Evolutionary conservation across 2,888 invertebrate species (phyloP), one percentile per base, ranked within the genome.

Genomic region (Microctonus hyperodae): DNA sequence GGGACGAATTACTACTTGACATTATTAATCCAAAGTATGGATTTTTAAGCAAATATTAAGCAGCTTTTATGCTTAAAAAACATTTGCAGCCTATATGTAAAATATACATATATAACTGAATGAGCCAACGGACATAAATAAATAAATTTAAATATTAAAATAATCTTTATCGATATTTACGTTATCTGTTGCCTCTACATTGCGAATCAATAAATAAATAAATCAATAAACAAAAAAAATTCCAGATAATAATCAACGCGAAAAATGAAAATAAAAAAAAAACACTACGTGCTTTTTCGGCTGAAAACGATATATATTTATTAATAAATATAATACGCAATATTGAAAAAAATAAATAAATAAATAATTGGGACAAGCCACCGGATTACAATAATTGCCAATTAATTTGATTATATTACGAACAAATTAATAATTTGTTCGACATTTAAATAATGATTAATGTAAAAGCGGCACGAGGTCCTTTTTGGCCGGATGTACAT

Each of bases 401-500:
- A 11, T 53, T 33, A 28, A 55, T 33, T 16, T 7, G 5, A 28
- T 55, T 9, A 4, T 33, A 31, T 23, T 4, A 25, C 23, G 51
- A 51, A 51, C 31, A 31, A 28, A 20, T 28, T 31, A 20, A 31
- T 55, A 23, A 48, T 25, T 31, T 25, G 7, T 48, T 37, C 33
- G 20, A 61, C 22, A 48, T 35, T 33, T 44, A 40, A 48, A 65
- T 66, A 44, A 50, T 16, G 28, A 31, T 31, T 56, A 60, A 63
- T 65, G 68, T 68, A 69, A 68, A 56, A 66, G 59, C 68, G 35
- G 59, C 60, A 58, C 68, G 44, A 63, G 44, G 67, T 57, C 37
- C 16, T 64, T 58, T 62, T 63, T 20, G 6, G 28, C 37, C 25
- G 23, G 22, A 63, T 57, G 51, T 67, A 67, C 62, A 67, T 62